Conservation (phyloP, 2,797 vertebrate species). For the Falco berigora region DNA sequence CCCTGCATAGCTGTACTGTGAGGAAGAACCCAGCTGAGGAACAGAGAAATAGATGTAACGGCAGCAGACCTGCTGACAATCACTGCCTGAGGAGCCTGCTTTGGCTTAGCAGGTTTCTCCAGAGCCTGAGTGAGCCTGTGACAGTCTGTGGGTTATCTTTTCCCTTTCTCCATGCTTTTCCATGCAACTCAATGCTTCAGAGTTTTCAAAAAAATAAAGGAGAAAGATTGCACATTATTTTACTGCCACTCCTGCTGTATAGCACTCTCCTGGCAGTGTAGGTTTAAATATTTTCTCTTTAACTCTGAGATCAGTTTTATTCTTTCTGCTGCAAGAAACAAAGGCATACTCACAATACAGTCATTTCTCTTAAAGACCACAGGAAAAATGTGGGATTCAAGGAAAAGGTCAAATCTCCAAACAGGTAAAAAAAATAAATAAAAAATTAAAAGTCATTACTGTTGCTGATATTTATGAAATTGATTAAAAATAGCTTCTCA, state of each 20-base stretch:
- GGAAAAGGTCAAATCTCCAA: not conserved
- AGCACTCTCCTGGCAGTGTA: not conserved
- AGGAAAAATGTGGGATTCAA: not conserved
- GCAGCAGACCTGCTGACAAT: not conserved
- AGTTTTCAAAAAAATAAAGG: not conserved
- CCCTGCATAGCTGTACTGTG: not conserved
- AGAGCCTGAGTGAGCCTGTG: not conserved
- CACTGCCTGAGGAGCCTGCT: not conserved
- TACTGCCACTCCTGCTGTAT: not conserved
- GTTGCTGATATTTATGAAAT: not conserved
- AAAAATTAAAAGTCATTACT: not conserved
- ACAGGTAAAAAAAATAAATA: not conserved
- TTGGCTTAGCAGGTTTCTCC: not conserved
- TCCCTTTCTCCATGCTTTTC: not conserved
- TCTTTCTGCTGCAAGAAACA: not conserved
- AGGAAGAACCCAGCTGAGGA: not conserved
- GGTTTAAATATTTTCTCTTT: not conserved
- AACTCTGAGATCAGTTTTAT: not conserved
- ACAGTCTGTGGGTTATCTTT: not conserved
- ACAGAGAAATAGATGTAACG: not conserved
- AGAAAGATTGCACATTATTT: not conserved
- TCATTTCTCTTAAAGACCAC: not conserved
- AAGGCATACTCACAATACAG: not conserved
- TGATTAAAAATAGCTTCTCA: not conserved
- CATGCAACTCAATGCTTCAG: not conserved